phyloP scores from a whole-genome alignment of 2,113 vertebrate genomes.

The Melanerpes formicivorus region DNA sequence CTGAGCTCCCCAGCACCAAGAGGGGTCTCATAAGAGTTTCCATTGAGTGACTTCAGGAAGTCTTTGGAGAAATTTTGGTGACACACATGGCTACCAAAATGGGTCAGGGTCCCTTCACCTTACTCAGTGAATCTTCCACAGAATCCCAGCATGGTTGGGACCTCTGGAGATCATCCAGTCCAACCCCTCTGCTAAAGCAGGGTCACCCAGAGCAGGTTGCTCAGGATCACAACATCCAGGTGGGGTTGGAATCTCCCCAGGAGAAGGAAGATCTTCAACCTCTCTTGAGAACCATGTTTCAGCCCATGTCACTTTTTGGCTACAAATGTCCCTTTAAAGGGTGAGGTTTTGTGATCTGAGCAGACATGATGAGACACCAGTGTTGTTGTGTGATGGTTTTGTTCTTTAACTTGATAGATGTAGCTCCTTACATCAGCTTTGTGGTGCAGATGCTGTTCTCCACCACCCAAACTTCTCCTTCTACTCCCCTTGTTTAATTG shows the following conservation, averaged over 20 bases:
- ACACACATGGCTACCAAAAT: fast-evolving
- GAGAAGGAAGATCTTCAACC: too few relatives aligned
- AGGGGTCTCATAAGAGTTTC: neutral
- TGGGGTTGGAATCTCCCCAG: too few relatives aligned
- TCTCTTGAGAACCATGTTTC: too few relatives aligned
- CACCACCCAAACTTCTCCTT: neutral
- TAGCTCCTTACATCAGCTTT: neutral
- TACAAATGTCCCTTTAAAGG: neutral
- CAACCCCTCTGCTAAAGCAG: too few relatives aligned
- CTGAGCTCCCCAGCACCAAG: neutral
- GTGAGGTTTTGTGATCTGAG: neutral
- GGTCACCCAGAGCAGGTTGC: too few relatives aligned
- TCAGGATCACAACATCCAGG: too few relatives aligned
- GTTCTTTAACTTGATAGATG: fast-evolving
- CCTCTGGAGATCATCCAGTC: too few relatives aligned
- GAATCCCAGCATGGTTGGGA: too few relatives aligned
- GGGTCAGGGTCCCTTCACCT: neutral
- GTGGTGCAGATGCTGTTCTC: neutral
- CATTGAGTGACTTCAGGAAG: neutral
- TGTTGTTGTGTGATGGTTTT: neutral
- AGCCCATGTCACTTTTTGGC: neutral
- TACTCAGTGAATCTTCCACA: neutral
- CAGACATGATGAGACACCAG: neutral
- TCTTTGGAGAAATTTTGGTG: neutral
- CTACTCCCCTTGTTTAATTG: neutral